A percentile compares a stretch with the other conserved stretches of the same genome.
Evolutionary conservation across 2,797 vertebrate genomes (phyloP).

Genomic region (Florisuga fusca): DNA sequence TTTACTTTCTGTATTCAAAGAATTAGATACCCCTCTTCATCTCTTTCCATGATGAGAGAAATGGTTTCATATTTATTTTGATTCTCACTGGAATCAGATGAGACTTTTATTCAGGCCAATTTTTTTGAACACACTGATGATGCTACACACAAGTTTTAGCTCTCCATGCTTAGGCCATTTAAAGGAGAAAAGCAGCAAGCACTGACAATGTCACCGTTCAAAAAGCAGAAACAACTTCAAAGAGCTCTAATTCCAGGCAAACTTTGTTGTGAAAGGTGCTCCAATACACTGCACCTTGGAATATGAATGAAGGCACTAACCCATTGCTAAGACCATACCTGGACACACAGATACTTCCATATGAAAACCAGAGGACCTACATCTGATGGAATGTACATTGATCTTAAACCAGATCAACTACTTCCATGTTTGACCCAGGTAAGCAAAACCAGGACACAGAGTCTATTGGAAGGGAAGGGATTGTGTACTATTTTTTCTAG

Average conservation of each 20-base stretch:
- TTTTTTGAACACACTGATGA: constrained; percentile 25
- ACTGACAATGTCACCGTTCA: not conserved
- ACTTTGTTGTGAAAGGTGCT: not conserved
- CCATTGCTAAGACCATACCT: not conserved
- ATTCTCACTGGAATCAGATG: not conserved
- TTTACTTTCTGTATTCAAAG: not conserved
- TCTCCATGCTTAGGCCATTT: not conserved
- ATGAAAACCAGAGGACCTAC: not conserved
- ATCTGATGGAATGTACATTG: rapidly evolving
- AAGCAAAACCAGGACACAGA: not conserved
- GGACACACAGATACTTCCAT: not conserved
- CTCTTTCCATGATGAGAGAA: not conserved
- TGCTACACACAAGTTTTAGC: not conserved
- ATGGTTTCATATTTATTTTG: not conserved
- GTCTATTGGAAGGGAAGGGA: not conserved
- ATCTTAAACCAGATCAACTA: not conserved
- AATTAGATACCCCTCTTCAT: not conserved
- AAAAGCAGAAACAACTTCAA: constrained; percentile 5
- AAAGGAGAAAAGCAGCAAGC: constrained; percentile 13
- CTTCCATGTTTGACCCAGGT: not conserved
- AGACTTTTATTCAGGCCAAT: not conserved
- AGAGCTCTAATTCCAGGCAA: not conserved
- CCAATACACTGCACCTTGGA: not conserved
- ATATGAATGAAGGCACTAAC: not conserved
- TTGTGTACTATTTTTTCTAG: not conserved